These are phyloP conservation scores for Dryas iulia DNA, from an alignment of 1,140 invertebrate species.

Conservation along the genomic window DNA sequence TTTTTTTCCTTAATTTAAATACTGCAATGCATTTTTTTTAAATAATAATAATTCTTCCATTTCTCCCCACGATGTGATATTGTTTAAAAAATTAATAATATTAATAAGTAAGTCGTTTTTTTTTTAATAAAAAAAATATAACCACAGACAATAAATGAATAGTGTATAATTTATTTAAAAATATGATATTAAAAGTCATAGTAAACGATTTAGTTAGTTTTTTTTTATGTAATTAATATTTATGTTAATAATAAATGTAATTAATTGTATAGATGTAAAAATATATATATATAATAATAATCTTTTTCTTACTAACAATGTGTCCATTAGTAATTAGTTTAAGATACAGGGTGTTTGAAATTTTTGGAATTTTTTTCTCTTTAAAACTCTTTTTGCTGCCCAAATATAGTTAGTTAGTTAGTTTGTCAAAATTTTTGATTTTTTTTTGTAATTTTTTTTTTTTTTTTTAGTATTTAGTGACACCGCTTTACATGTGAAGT, in stretches of 20 bases:
- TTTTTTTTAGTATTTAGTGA: neutral
- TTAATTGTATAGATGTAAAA: constrained; percentile 39
- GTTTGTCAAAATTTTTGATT: neutral
- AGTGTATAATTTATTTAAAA: constrained; percentile 14
- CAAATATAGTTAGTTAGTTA: no score
- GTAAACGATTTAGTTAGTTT: neutral
- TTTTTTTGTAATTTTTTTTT: neutral
- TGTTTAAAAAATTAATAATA: constrained; percentile 29
- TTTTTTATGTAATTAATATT: constrained; percentile 48
- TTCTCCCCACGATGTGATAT: constrained; percentile 40
- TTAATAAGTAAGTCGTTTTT: neutral
- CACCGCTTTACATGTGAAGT: constrained; percentile 13
- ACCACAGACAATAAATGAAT: neutral
- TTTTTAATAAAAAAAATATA: neutral
- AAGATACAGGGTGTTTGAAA: neutral
- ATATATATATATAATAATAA: constrained; percentile 24
- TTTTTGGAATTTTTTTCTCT: neutral
- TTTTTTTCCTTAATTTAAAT: neutral
- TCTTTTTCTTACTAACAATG: neutral
- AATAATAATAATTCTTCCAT: constrained; percentile 35
- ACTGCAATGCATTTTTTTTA: neutral
- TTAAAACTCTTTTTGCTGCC: no score
- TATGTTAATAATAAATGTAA: constrained; percentile 31
- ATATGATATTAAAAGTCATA: constrained; percentile 12
- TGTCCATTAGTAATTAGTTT: constrained; percentile 1